Evolutionary conservation across 2,113 vertebrate species (phyloP), one percentile per base, ranked within the genome.

Genomic region (Gavia stellata): DNA sequence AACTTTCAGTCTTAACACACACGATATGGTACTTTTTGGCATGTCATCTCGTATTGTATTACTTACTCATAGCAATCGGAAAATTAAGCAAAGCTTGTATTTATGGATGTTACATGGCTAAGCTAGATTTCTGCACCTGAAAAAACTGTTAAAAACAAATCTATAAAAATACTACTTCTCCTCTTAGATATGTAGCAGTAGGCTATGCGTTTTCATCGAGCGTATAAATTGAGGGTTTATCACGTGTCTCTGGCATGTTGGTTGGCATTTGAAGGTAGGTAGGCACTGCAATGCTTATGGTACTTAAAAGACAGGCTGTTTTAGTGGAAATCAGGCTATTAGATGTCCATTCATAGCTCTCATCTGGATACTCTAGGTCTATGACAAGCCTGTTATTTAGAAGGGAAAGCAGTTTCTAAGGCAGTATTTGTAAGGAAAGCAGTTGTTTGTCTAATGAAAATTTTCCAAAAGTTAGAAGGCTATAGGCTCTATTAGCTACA

Each of bases 1-100:
- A 97, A 92, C 81, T 94, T 92, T 92, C 86, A 63, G 59, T 6
- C 38, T 56, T 87, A 93, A 78, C 66, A 56, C 42, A 83, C 31
- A 90, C 1, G 9, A 55, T 70, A 73, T 4, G 42, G 70, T 47
- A 62, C 81, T 84, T 96, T 90, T 40, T 50, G 70, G 62, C 55
- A 67, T 9, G 8, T 85, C 55, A 59, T 55, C 42, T 92, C 49
- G 55, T 44, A 31, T 3, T 72, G 20, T 88, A 19, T 59, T 55
- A 55, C 38, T 80, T 67, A 59, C 26, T 62, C 2, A 1, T 3
- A 88, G 50, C 1, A 2, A 82, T 4, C 7, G 17, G 59, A 71
- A 90, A 96, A 83, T 53, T 25, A 73, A 77, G 78, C 26, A 87
- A 70, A 59, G 16, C 38, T 85, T 80, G 15, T 63, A 72, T 53